Base-by-base conservation (phyloP, 2,113 vertebrate genomes). In the Microcebus jonahi region DNA sequence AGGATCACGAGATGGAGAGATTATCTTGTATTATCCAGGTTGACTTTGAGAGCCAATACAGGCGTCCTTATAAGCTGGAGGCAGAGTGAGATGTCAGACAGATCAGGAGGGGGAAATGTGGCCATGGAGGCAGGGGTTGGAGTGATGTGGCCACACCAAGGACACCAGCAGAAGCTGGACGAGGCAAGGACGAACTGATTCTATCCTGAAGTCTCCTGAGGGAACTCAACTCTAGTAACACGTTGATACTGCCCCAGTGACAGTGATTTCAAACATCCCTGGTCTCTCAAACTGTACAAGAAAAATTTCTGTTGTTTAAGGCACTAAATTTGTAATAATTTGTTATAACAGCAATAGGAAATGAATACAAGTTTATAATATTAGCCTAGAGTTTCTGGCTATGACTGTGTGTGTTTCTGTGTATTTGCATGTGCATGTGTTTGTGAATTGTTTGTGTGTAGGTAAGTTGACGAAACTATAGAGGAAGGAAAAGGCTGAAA, bases 151-250 rank as follows among this genome's bases (percentile, higher is more conserved):
- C 9, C 1, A 1, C 68, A 42, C 10, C 2, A 57, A 90, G 34
- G 36, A 50, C 50, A 7, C 6, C 20, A 48, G 73, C 15, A 55
- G 50, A 50, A 67, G 29, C 6, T 68, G 14, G 45, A 87, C 65
- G 31, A 90, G 34, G 23, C 8, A 50, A 67, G 6, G 10, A 88
- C 45, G 45, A 45, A 77, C 15, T 8, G 0, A 61, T 87, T 81
- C 9, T 77, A 2, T 6, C 2, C 12, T 75, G n/a, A 11, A 5
- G 3, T 27, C 2, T 70, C 34, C 3, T 14, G 1, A 75, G 13
- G 15, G 29, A 55, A 20, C 5, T 0, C 9, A 48, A 6, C 12
- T 61, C 25, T 42, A 4, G 1, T 5, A 93, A 17, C 6, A n/a
- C 29, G 1, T 55, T 88, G 34, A 80, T 79, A 75, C 70, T 5